Conservation (phyloP, 37 sponge, comb jelly and placozoan genomes). For the Cladorhizidae sp. region DNA sequence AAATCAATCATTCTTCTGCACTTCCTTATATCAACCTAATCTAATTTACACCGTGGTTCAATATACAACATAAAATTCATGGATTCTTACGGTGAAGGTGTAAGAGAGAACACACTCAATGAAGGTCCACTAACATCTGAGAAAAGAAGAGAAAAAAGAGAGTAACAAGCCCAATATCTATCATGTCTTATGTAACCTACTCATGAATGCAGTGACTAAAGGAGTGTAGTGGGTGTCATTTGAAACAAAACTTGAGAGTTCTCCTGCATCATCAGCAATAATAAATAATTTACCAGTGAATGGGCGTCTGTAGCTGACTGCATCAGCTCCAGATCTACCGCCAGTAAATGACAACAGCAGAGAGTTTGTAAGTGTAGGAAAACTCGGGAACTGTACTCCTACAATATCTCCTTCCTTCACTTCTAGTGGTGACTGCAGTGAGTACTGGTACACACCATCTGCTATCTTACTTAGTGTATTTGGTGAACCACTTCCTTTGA, state of each 20-base stretch:
- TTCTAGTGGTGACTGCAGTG: neutral
- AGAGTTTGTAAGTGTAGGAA: neutral
- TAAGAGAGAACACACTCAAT: no score
- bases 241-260: neutral
- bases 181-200: neutral
- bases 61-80: no score
- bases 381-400: neutral
- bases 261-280: neutral
- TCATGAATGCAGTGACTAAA: slow-evolving; percentile 13
- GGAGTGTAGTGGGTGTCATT: neutral
- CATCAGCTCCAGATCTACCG: neutral
- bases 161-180: no score
- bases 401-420: slow-evolving; percentile 25
- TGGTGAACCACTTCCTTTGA: neutral
- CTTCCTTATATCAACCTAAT: no score
- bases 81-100: no score
- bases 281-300: neutral
- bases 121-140: no score
- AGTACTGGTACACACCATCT: slow-evolving; percentile 15
- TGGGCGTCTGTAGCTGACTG: neutral
- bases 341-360: neutral
- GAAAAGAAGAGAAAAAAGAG: no score
- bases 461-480: neutral
- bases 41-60: no score
- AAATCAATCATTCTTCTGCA: no score